A percentile compares a stretch with the other conserved stretches of the same genome.
Evolutionary conservation across 92 coral and sea anemone species (phyloP).

Genomic region (Phenganax subtilis): DNA sequence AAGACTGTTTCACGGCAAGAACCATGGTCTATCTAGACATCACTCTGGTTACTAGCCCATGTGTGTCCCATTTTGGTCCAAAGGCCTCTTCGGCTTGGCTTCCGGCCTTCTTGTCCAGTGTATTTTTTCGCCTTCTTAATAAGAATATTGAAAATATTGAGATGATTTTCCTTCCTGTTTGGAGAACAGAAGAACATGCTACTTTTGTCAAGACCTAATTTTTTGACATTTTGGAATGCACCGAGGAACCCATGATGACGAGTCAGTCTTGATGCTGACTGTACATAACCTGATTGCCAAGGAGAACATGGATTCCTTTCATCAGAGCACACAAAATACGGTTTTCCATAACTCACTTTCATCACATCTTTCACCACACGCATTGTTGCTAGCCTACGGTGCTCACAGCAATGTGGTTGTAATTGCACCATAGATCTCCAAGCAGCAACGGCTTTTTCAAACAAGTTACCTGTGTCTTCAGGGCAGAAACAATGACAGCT

Average conservation of each 20-base stretch:
- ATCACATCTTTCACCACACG: conserved; percentile 2
- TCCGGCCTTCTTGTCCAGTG: too few relatives aligned
- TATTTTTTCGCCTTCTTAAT: too few relatives aligned
- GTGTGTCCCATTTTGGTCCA: too few relatives aligned
- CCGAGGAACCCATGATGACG: background rate
- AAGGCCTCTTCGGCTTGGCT: too few relatives aligned
- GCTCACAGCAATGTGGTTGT: background rate
- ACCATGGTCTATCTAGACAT: too few relatives aligned
- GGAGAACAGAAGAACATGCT: background rate
- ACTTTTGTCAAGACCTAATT: background rate
- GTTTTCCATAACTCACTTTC: background rate
- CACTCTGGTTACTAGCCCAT: too few relatives aligned
- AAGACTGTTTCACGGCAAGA: too few relatives aligned
- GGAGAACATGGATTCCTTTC: background rate
- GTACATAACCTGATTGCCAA: background rate
- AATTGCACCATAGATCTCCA: background rate
- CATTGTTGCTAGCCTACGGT: background rate
- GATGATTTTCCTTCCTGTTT: background rate
- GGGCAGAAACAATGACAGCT: background rate
- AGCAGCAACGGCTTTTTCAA: background rate
- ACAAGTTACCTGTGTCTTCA: background rate
- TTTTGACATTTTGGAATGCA: background rate
- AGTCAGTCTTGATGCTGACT: background rate
- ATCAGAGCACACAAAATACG: background rate
- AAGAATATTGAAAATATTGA: background rate